Conservation (phyloP, 2,113 vertebrate genomes). For the Pavo muticus region DNA sequence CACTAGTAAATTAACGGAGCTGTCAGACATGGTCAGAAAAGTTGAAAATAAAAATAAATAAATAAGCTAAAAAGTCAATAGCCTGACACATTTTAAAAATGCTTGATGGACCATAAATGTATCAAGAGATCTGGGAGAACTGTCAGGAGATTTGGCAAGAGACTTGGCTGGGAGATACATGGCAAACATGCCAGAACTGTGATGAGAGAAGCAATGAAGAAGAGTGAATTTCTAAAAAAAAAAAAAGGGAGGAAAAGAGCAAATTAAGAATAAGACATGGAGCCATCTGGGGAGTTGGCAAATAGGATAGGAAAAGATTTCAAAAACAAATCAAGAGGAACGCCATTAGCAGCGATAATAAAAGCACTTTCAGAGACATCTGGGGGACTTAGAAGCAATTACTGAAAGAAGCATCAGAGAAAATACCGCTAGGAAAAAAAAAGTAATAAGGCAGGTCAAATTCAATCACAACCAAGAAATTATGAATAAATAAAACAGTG, state of each 20-base stretch:
- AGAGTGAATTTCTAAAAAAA: slow-evolving; percentile 1
- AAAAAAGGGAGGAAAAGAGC: not conserved
- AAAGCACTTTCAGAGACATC: slow-evolving; percentile 40
- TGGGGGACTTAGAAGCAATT: slow-evolving; percentile 41
- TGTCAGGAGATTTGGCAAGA: slow-evolving; percentile 34
- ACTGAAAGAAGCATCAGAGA: slow-evolving; percentile 5
- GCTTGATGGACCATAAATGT: slow-evolving; percentile 6
- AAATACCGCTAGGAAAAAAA: not conserved
- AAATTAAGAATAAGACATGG: slow-evolving; percentile 35
- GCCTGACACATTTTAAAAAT: slow-evolving; percentile 23
- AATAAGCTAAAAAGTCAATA: slow-evolving; percentile 2
- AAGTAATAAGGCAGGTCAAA: not conserved
- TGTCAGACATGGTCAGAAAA: slow-evolving; percentile 7
- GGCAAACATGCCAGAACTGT: slow-evolving; percentile 35
- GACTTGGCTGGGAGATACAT: not conserved
- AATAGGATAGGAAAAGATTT: slow-evolving; percentile 31
- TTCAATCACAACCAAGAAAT: not conserved
- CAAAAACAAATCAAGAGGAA: slow-evolving; percentile 43
- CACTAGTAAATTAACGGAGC: not conserved
- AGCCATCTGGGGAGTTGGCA: slow-evolving; percentile 46
- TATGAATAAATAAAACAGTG: slow-evolving; percentile 19
- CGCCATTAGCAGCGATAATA: slow-evolving; percentile 41
- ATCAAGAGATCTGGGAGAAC: not conserved
- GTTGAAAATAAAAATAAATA: not conserved
- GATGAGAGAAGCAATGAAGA: slow-evolving; percentile 33